phyloP scores from a whole-genome alignment of 2,113 vertebrate genomes.

The Oryzias celebensis region DNA sequence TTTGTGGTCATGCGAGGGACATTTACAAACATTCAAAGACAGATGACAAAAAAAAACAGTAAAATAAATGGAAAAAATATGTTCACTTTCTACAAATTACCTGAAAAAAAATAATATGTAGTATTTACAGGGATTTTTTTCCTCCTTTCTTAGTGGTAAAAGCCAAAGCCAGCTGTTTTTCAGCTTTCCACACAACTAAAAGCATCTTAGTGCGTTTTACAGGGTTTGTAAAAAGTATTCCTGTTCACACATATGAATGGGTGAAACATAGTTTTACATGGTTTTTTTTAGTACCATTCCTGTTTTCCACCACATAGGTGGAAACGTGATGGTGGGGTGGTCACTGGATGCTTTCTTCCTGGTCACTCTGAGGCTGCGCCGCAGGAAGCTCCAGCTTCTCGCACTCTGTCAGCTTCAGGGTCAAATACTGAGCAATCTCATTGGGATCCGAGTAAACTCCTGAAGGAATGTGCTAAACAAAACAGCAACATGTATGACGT shows the following conservation, averaged over 20 bases:
- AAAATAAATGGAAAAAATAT: too few relatives aligned
- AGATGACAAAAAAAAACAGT: too few relatives aligned
- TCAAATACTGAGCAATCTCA: conserved; percentile 89
- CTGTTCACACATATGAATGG: conserved; percentile 11
- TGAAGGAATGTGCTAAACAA: conserved; percentile 83
- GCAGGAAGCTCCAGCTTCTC: conserved; percentile 90
- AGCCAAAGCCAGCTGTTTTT: too few relatives aligned
- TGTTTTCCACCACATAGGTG: too few relatives aligned
- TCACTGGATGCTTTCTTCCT: conserved; percentile 14
- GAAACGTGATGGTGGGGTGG: neutral
- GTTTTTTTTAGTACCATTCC: neutral
- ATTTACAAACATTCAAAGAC: too few relatives aligned
- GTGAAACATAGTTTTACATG: conserved; percentile 6
- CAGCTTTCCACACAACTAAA: too few relatives aligned
- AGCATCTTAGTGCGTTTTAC: too few relatives aligned
- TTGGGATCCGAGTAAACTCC: conserved; percentile 93
- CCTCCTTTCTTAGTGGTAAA: too few relatives aligned
- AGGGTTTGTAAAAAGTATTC: conserved; percentile 14
- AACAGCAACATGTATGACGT: neutral
- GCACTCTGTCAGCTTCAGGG: conserved; percentile 85
- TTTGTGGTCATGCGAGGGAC: too few relatives aligned
- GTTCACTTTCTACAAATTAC: too few relatives aligned
- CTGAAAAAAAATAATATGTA: too few relatives aligned
- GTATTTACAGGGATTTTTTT: too few relatives aligned
- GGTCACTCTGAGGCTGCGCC: conserved; percentile 16